Evolutionary conservation across 1,140 invertebrate species (phyloP).

Genomic region (Trinorchestia longiramus): DNA sequence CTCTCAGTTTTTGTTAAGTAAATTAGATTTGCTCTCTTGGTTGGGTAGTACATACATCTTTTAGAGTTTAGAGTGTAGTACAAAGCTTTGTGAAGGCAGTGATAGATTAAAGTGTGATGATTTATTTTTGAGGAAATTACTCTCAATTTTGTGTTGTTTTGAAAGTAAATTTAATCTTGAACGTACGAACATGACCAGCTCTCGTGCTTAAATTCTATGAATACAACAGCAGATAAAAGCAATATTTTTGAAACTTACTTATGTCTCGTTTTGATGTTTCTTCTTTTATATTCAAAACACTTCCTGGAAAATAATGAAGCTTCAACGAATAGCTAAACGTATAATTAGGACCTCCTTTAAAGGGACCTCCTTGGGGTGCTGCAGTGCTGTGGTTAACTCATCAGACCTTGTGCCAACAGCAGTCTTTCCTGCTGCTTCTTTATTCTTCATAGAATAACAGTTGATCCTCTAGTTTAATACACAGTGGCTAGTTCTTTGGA

Average conservation of each 20-base stretch:
- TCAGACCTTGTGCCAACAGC: no score
- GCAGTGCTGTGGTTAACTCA: no score
- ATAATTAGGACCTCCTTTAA: no score
- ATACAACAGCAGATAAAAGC: not conserved
- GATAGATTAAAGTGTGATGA: not conserved
- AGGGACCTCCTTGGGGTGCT: no score
- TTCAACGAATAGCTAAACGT: no score
- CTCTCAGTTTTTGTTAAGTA: not conserved
- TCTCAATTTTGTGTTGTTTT: not conserved
- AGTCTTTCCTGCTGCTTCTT: no score
- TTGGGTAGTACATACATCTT: not conserved
- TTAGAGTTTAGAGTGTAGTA: not conserved
- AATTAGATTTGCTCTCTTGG: not conserved
- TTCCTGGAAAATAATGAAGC: no score
- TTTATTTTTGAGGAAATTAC: not conserved
- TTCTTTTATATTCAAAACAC: no score
- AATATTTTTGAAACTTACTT: not conserved
- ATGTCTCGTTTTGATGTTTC: no score
- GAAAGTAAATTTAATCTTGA: not conserved
- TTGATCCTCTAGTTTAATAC: no score
- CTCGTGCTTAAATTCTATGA: not conserved
- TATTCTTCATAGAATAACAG: no score
- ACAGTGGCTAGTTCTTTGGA: no score
- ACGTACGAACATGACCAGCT: not conserved
- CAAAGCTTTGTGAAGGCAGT: not conserved